Conservation (phyloP, 35 echinoderm and acorn worm species). For the Heliocidaris erythrogramma region DNA sequence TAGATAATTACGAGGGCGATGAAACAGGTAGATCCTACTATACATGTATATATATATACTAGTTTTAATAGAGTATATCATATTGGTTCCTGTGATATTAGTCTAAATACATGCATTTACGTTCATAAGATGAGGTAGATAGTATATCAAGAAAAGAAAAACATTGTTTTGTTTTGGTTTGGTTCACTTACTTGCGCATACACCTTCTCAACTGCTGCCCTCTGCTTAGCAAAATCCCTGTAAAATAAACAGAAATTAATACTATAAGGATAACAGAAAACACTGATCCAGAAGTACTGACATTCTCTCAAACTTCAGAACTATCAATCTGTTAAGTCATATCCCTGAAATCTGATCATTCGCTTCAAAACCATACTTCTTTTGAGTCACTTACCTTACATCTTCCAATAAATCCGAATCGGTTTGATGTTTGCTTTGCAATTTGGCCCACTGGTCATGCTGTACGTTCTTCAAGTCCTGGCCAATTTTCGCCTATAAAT, state of each 20-base stretch:
- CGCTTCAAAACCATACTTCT: not conserved
- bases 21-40: too few species aligned
- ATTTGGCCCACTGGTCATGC: conserved; percentile 49
- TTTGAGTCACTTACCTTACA: conserved; percentile 51
- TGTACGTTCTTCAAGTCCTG: conserved; percentile 56
- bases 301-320: not conserved
- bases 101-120: too few species aligned
- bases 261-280: not conserved
- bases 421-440: conserved; percentile 56
- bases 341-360: too few species aligned
- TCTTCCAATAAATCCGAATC: conserved; percentile 60
- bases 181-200: conserved; percentile 61
- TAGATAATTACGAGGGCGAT: too few species aligned
- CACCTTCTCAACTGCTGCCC: conserved; percentile 57
- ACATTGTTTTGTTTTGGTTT: too few species aligned
- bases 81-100: too few species aligned
- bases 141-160: too few species aligned
- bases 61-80: too few species aligned
- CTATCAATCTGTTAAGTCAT: too few species aligned
- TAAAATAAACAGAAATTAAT: conserved; percentile 24
- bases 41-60: too few species aligned
- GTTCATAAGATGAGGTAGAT: too few species aligned
- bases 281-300: not conserved
- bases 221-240: conserved; percentile 63
- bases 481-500: conserved; percentile 60